A percentile compares a stretch with the other conserved stretches of the same genome.
phyloP scores from a whole-genome alignment of 1,140 invertebrate species.

The Geopemphigus sp. region DNA sequence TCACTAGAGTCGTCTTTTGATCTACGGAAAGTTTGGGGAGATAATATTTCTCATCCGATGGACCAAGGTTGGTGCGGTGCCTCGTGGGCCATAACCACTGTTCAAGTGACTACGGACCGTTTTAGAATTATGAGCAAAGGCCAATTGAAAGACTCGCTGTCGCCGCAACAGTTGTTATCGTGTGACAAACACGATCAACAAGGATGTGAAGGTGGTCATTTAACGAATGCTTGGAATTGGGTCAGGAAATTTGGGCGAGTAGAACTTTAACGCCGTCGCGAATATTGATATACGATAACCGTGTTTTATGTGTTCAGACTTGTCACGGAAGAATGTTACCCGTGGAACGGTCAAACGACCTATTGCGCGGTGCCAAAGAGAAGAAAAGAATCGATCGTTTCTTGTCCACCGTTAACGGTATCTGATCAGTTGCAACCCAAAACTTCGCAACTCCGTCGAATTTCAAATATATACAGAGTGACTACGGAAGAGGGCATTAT shows the following conservation, averaged over 20 bases:
- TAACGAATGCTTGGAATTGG: slow-evolving; percentile 89
- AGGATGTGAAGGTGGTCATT: slow-evolving; percentile 82
- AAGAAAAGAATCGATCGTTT: slow-evolving; percentile 54
- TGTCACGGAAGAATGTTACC: slow-evolving; percentile 78
- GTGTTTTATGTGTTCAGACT: slow-evolving; percentile 57
- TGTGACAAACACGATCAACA: slow-evolving; percentile 75
- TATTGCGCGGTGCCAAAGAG: slow-evolving; percentile 61
- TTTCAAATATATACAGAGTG: slow-evolving; percentile 80
- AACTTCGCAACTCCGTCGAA: slow-evolving; percentile 65
- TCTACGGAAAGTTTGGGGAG: slow-evolving; percentile 69
- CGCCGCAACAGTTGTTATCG: slow-evolving; percentile 80
- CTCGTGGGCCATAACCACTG: slow-evolving; percentile 89
- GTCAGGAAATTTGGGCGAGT: slow-evolving; percentile 71
- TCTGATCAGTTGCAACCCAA: too few relatives aligned
- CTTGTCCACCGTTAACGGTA: slow-evolving; percentile 56
- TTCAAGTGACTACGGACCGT: slow-evolving; percentile 74
- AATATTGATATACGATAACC: too few relatives aligned
- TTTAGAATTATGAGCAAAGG: slow-evolving; percentile 80
- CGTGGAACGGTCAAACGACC: slow-evolving; percentile 65
- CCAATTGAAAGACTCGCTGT: slow-evolving; percentile 66
- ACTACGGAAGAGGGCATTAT: slow-evolving; percentile 80
- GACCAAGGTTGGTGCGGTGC: slow-evolving; percentile 90
- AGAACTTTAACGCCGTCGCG: slow-evolving; percentile 56
- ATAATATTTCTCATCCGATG: slow-evolving; percentile 67
- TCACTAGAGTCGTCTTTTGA: slow-evolving; percentile 64